Evolutionary conservation across 2,113 vertebrate genomes (phyloP).

Genomic region (Microtus pennsylvanicus): DNA sequence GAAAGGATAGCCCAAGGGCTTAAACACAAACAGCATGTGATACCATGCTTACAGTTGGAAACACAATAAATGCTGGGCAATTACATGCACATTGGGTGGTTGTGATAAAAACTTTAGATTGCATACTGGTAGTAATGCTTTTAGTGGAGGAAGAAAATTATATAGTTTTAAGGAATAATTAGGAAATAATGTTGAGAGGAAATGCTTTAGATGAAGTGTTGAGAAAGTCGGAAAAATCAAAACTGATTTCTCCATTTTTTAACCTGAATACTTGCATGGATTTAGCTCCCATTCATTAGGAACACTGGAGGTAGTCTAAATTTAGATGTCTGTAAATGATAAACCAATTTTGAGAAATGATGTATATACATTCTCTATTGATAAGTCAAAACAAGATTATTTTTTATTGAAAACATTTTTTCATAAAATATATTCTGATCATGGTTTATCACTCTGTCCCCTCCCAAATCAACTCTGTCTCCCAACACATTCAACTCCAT

Average conservation of each 20-base stretch:
- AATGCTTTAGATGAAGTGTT: background rate
- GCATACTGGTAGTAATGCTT: background rate
- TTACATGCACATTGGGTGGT: background rate
- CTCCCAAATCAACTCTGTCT: background rate
- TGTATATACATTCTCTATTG: background rate
- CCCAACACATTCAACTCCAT: background rate
- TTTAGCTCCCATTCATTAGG: background rate
- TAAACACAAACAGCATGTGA: background rate
- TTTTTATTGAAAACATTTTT: background rate
- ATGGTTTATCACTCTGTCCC: background rate
- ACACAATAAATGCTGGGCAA: background rate
- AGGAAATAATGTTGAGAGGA: background rate
- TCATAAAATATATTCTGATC: background rate
- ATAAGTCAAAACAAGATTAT: background rate
- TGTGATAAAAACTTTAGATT: slow-evolving; percentile 29
- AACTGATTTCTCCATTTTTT: background rate
- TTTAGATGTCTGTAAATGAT: background rate
- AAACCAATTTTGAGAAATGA: background rate
- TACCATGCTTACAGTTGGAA: background rate
- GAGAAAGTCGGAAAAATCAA: background rate
- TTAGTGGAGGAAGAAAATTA: background rate
- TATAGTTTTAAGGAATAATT: background rate
- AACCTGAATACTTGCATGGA: background rate
- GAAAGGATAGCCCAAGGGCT: background rate
- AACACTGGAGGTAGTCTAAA: background rate